Conservation (phyloP, 2,888 invertebrate species). For the Hydraecia micacea region DNA sequence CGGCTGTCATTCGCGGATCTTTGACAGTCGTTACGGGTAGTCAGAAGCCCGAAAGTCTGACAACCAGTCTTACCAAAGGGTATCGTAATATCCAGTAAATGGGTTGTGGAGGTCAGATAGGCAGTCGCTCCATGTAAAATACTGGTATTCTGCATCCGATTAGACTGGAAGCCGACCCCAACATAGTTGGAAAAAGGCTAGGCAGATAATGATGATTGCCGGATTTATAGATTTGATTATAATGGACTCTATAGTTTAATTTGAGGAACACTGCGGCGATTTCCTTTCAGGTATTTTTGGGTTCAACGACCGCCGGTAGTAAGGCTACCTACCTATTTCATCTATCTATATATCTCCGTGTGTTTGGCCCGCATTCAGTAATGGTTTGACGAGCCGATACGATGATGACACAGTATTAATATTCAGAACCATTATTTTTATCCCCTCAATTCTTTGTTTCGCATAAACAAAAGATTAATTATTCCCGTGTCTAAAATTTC, state of each 20-base stretch:
- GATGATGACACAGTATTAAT: constrained; percentile 16
- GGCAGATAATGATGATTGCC: too few relatives aligned
- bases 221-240: not conserved
- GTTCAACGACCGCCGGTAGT: too few relatives aligned
- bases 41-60: too few relatives aligned
- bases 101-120: too few relatives aligned
- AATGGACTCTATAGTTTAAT: not conserved
- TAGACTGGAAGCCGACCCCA: too few relatives aligned
- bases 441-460: constrained; percentile 40
- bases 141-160: too few relatives aligned
- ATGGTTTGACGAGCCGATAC: constrained; percentile 15
- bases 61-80: too few relatives aligned
- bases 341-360: not conserved
- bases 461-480: constrained; percentile 54
- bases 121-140: too few relatives aligned
- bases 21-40: too few relatives aligned
- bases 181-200: too few relatives aligned
- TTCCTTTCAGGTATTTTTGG: not conserved
- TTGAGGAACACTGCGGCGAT: not conserved
- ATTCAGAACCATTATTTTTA: constrained; percentile 39
- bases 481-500: constrained; percentile 36
- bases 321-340: not conserved
- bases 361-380: not conserved
- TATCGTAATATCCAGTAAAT: too few relatives aligned
- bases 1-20: too few relatives aligned